phyloP scores from a whole-genome alignment of 2,888 invertebrate genomes.

The Smittia sp. region DNA sequence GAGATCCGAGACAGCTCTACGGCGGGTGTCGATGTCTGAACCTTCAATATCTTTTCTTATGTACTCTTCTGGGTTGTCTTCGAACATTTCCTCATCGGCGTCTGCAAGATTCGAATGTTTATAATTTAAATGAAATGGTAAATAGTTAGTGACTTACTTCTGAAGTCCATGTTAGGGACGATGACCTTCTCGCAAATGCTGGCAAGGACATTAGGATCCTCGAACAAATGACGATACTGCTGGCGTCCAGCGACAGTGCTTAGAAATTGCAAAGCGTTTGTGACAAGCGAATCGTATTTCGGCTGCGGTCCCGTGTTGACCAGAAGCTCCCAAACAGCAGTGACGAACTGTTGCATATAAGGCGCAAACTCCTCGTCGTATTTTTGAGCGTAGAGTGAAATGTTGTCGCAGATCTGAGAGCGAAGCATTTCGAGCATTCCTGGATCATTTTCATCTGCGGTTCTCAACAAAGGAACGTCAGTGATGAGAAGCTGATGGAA shows the following conservation, averaged over 20 bases:
- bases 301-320: slow-evolving; percentile 79
- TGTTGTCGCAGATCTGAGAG: slow-evolving; percentile 94
- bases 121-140: slow-evolving; percentile 31
- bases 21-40: slow-evolving; percentile 93
- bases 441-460: slow-evolving; percentile 75
- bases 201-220: slow-evolving; percentile 79
- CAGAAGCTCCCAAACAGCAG: slow-evolving; percentile 88
- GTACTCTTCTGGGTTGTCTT: slow-evolving; percentile 97
- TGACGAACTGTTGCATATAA: slow-evolving; percentile 89
- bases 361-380: slow-evolving; percentile 96
- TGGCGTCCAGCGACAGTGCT: slow-evolving; percentile 90
- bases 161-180: slow-evolving; percentile 95
- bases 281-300: slow-evolving; percentile 92
- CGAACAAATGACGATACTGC: slow-evolving; percentile 84
- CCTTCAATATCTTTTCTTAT: slow-evolving; percentile 96
- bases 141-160: slow-evolving; percentile 62
- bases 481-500: slow-evolving; percentile 77
- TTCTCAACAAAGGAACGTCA: slow-evolving; percentile 73
- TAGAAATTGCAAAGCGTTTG: slow-evolving; percentile 92
- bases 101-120: slow-evolving; percentile 53
- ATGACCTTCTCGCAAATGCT: slow-evolving; percentile 98
- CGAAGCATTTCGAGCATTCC: slow-evolving; percentile 88
- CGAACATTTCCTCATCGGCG: slow-evolving; percentile 94
- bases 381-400: slow-evolving; percentile 91
- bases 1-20: slow-evolving; percentile 95